phyloP scores from a whole-genome alignment of 30 jellyfish, hydroid and myxozoan species.

The Turritopsis dohrnii region DNA sequence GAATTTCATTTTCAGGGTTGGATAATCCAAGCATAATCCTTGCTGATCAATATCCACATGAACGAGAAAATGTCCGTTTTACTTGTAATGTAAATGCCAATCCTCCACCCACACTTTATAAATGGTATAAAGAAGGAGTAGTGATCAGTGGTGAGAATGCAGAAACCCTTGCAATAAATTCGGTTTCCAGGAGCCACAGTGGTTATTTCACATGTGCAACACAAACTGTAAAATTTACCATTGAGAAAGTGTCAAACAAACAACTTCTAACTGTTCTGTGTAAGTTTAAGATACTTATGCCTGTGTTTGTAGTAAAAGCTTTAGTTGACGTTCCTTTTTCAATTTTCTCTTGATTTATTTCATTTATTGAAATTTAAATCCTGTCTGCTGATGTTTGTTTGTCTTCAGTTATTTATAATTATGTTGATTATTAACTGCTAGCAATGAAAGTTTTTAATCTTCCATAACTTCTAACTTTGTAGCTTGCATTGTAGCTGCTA shows the following conservation, averaged over 20 bases:
- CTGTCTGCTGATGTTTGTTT: too few species aligned
- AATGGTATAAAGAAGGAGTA: not conserved
- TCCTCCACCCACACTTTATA: not conserved
- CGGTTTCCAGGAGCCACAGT: not conserved
- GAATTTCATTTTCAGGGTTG: not conserved
- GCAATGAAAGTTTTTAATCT: too few species aligned
- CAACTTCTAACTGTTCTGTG: not conserved
- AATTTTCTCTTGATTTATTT: too few species aligned
- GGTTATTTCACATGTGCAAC: not conserved
- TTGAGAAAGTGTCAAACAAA: not conserved
- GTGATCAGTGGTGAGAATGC: not conserved
- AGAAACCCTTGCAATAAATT: not conserved
- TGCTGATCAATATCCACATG: not conserved
- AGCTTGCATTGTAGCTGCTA: too few species aligned
- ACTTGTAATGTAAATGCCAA: not conserved
- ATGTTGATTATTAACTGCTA: too few species aligned
- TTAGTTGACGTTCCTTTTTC: too few species aligned
- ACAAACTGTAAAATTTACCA: not conserved
- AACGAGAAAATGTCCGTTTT: not conserved
- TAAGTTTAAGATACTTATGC: not conserved
- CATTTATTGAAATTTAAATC: too few species aligned
- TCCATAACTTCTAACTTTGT: too few species aligned
- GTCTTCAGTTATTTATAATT: too few species aligned
- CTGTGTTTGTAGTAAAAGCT: too few species aligned
- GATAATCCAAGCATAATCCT: not conserved